These are phyloP conservation scores for Phanerotoma sp. DNA, from an alignment of 2,888 invertebrate species.

Conservation along the genomic window DNA sequence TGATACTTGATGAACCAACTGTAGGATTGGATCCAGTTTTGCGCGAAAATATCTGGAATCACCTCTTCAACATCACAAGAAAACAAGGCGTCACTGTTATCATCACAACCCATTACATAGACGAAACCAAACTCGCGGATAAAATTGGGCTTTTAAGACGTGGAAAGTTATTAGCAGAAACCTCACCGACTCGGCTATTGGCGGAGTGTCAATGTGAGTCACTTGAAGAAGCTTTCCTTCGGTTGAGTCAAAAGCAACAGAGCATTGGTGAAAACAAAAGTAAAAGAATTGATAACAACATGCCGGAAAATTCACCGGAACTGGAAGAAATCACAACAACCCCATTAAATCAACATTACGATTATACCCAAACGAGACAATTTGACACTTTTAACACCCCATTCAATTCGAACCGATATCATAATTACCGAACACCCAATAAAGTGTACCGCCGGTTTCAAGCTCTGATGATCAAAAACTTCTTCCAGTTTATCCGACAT, in stretches of 20 bases:
- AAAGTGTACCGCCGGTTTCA: too few relatives aligned
- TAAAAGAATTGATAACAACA: slow-evolving; percentile 27
- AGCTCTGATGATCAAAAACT: slow-evolving; percentile 71
- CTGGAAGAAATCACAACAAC: slow-evolving; percentile 30
- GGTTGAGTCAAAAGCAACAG: slow-evolving; percentile 69
- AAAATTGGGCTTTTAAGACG: slow-evolving; percentile 86
- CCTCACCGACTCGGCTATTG: slow-evolving; percentile 74
- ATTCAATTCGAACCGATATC: too few relatives aligned
- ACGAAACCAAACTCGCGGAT: slow-evolving; percentile 83
- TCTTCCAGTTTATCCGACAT: slow-evolving; percentile 70
- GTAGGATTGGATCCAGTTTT: slow-evolving; percentile 92
- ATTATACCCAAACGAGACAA: not conserved
- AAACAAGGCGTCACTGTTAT: slow-evolving; percentile 76
- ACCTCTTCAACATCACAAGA: slow-evolving; percentile 72
- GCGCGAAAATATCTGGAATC: slow-evolving; percentile 85
- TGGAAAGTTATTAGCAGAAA: slow-evolving; percentile 83
- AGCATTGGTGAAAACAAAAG: slow-evolving; percentile 53
- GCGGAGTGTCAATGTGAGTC: slow-evolving; percentile 69
- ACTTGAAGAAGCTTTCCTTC: slow-evolving; percentile 86
- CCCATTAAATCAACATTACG: slow-evolving; percentile 1
- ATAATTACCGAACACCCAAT: too few relatives aligned
- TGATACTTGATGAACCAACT: slow-evolving; percentile 91
- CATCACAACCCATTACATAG: slow-evolving; percentile 94
- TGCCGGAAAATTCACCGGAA: slow-evolving; percentile 23
- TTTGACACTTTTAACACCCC: too few relatives aligned